Evolutionary conservation across 1,140 invertebrate genomes (phyloP), one percentile per base, ranked within the genome.

Genomic region (Heliconius melpomene): DNA sequence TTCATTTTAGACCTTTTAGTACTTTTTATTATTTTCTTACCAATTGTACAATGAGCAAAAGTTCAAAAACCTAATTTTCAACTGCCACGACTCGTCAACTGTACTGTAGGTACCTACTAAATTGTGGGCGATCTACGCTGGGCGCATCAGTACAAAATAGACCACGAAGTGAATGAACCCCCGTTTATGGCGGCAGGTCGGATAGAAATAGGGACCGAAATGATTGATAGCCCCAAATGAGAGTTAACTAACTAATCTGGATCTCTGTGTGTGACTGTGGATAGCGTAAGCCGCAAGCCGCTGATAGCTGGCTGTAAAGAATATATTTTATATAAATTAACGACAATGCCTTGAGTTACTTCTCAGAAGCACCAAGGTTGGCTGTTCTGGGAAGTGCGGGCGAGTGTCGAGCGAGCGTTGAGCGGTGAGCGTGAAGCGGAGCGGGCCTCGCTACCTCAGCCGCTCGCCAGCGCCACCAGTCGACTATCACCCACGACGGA

Each of bases 251-350:
- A 52, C 54, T 75, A 66, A 66, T 77, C 46, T 50, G 23, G 60
- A 66, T 66, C 60, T 29, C 23, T 66, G 11, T 66, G 60, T 66
- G 60, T 29, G 60, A 29, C 26, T 29, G 60, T 66, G 13, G 23
- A 18, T 60, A 32, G 75, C 71, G 66, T 83, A 81, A 83, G 13
- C 46, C 83, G 84, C 85, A 81, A 83, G 82, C 82, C 80, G 80
- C 75, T 79, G 82, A 79, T 78, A 81, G 77, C 73, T 76, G 82
- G 84, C 80, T 84, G 83, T 82, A 84, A 86, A 87, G 85, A 90
- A 87, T 86, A 88, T 85, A 86, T 86, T 86, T 91, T 88, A 90
- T 92, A 92, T 92, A 92, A 92, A 93, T 92, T 92, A 93, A 90
- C 91, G 90, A 93, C 90, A 93, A 93, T 93, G 90, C 86, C 86